phyloP scores from a whole-genome alignment of 2,113 vertebrate species.

The Cardinalis cardinalis region DNA sequence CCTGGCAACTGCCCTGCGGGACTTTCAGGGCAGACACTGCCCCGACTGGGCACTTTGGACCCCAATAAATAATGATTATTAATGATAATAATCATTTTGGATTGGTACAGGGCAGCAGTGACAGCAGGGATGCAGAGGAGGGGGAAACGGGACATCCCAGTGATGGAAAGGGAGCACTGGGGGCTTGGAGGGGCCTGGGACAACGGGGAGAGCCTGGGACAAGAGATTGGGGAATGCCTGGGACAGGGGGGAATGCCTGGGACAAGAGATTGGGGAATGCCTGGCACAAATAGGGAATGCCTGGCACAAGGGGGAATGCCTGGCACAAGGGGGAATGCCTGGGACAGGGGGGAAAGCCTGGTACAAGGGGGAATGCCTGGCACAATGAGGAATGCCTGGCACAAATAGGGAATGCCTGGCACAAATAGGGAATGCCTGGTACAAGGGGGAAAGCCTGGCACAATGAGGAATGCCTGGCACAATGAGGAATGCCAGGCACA shows the following conservation, averaged over 20 bases:
- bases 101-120: neutral
- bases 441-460: no score
- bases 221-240: neutral
- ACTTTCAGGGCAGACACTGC: neutral
- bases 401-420: no score
- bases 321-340: neutral
- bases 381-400: neutral
- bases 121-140: neutral
- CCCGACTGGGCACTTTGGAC: neutral
- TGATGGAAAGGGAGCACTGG: neutral
- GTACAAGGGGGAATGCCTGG: neutral
- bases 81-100: neutral
- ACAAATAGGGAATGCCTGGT: neutral
- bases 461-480: neutral
- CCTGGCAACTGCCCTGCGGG: neutral
- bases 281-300: neutral
- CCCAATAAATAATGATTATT: neutral
- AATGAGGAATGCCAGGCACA: neutral
- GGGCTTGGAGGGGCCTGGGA: neutral
- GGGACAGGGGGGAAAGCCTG: neutral
- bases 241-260: no score
- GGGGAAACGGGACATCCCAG: neutral
- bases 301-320: neutral
- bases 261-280: neutral
- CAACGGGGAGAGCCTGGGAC: neutral